These are phyloP conservation scores for Antechinus stuartii DNA, from an alignment of 2,113 vertebrate species.

Conservation along the genomic window DNA sequence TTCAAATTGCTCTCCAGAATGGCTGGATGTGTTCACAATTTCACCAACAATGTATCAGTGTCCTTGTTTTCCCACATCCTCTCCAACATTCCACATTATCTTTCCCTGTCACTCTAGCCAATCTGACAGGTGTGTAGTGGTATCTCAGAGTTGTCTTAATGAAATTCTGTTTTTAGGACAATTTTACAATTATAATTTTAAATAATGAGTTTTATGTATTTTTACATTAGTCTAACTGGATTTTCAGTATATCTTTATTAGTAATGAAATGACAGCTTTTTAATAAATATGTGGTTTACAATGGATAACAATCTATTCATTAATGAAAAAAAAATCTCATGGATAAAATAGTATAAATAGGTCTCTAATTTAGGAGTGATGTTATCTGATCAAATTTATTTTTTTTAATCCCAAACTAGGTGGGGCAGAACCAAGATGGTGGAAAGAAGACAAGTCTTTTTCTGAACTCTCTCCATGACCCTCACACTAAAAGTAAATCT, in stretches of 20 bases:
- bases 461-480: too few relatives aligned
- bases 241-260: not conserved
- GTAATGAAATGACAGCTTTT: not conserved
- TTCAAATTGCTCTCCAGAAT: too few relatives aligned
- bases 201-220: not conserved
- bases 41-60: too few relatives aligned
- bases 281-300: not conserved
- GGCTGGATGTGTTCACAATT: too few relatives aligned
- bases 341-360: not conserved
- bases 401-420: not conserved
- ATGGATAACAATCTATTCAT: not conserved
- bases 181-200: not conserved
- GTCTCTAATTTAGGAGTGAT: constrained; percentile 26
- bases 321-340: not conserved
- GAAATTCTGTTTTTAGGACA: not conserved
- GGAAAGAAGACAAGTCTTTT: too few relatives aligned
- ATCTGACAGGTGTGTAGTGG: too few relatives aligned
- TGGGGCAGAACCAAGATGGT: too few relatives aligned
- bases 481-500: too few relatives aligned
- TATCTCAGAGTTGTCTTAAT: too few relatives aligned
- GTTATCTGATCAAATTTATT: not conserved
- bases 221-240: not conserved
- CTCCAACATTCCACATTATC: too few relatives aligned
- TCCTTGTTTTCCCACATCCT: too few relatives aligned
- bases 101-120: too few relatives aligned